Evolutionary conservation across 2,888 invertebrate species (phyloP).

Genomic region (Pseudococcus viburni): DNA sequence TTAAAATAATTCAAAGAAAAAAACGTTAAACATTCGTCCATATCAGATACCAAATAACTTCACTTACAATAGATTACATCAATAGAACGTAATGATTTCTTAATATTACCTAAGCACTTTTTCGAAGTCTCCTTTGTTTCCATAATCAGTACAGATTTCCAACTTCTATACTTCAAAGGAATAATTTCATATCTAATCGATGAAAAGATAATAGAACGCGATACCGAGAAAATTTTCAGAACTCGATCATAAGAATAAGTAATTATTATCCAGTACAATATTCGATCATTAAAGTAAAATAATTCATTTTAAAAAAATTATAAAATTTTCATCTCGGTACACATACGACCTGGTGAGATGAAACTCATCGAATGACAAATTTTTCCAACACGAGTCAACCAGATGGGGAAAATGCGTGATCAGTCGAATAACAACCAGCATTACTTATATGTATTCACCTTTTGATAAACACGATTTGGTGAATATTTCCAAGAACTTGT

Average conservation of each 20-base stretch:
- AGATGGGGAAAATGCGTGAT: not conserved
- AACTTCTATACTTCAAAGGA: not conserved
- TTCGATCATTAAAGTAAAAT: not conserved
- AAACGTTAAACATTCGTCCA: too few species aligned
- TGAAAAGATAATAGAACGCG: not conserved
- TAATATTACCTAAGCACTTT: not conserved
- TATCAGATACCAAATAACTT: too few species aligned
- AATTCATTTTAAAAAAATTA: not conserved
- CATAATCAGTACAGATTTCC: not conserved
- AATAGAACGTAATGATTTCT: too few species aligned
- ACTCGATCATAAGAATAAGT: not conserved
- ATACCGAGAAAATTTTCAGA: not conserved
- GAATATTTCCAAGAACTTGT: conserved; percentile 46
- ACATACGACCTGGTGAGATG: not conserved
- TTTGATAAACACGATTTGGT: conserved; percentile 3
- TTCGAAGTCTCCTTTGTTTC: not conserved
- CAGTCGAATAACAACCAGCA: conserved; percentile 18
- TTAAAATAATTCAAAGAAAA: too few species aligned
- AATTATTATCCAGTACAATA: too few species aligned
- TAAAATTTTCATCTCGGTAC: not conserved
- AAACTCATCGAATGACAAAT: not conserved
- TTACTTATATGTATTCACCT: not conserved
- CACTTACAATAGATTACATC: too few species aligned
- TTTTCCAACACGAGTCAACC: not conserved
- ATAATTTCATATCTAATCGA: not conserved